Evolutionary conservation across 2,888 invertebrate species (phyloP).

Genomic region (Conus canariensis): DNA sequence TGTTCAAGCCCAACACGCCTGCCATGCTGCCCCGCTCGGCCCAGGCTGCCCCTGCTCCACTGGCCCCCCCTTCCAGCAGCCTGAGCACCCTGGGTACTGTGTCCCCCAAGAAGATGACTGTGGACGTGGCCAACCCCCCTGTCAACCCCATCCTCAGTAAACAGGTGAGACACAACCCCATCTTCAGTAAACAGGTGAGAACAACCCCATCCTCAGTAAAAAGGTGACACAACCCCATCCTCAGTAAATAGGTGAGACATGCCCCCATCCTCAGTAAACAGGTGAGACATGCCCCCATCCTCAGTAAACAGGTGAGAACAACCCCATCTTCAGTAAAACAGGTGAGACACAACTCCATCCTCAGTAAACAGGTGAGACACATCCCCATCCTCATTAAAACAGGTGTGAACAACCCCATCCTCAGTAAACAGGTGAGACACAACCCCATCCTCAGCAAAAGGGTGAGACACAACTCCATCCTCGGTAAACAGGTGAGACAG

Average conservation of each 20-base stretch:
- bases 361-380: slow-evolving; percentile 67
- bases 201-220: too few relatives aligned
- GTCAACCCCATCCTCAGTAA: slow-evolving; percentile 70
- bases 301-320: too few relatives aligned
- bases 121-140: slow-evolving; percentile 41
- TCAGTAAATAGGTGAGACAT: too few relatives aligned
- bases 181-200: too few relatives aligned
- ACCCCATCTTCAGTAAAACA: slow-evolving; percentile 53
- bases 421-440: too few relatives aligned
- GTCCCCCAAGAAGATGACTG: slow-evolving; percentile 39
- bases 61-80: slow-evolving; percentile 40
- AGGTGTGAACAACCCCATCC: too few relatives aligned
- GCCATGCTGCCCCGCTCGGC: slow-evolving; percentile 79
- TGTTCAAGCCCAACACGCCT: slow-evolving; percentile 90
- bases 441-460: too few relatives aligned
- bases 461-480: background rate
- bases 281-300: slow-evolving; percentile 50
- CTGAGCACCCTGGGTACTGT: slow-evolving; percentile 45
- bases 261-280: slow-evolving; percentile 69
- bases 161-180: slow-evolving; percentile 57
- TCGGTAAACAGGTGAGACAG: too few relatives aligned
- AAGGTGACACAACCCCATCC: too few relatives aligned
- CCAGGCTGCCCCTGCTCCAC: slow-evolving; percentile 64
- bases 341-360: slow-evolving; percentile 60
- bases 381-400: background rate